Base-by-base conservation (phyloP, 2,797 vertebrate species). In the Lacerta bilineata region DNA sequence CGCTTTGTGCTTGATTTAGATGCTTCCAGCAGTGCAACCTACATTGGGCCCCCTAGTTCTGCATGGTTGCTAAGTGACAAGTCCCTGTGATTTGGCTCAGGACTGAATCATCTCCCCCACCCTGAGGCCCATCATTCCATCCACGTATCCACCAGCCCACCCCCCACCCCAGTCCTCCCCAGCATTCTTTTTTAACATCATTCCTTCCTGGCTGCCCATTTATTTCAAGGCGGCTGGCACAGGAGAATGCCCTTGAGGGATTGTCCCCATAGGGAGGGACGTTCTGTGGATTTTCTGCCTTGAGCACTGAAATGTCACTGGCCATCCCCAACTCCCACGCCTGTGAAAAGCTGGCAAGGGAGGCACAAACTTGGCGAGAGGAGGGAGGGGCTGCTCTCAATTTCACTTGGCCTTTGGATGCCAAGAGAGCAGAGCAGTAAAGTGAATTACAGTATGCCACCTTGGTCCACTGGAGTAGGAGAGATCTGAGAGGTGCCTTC, bases 31-130 rank as follows among this genome's bases (percentile, higher is more conserved):
- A 72, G 29, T 27, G 64, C 82, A 79, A 8, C 75, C 75, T 27
- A 71, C 46, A 59, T 61, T 88, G 33, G 87, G 82, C 75, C 71
- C 59, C 76, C 74, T 83, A 36, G 11, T 59, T 71, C 87, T 41
- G 6, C 75, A 17, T 33, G 33, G 74, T 72, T 88, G 87, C 82
- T 88, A 84, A 88, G 87, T n/a, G 81, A 88, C 46, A n/a, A 55
- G 25, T 55, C 64, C 46, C 64, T 78, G 64, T 1, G 46, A 4
- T 79, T 68, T 59, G 72, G 87, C 61, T 77, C n/a, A 55, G 43
- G 33, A 20, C 23, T 78, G 64, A 79, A 71, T 80, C 87, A 84
- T 88, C 36, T 3, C 10, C 41, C 27, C 9, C 36, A 17, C 68
- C 8, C 8, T 6, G 13, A 13, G 13, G n/a, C n/a, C 55, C 50